phyloP scores from a whole-genome alignment of 2,797 vertebrate genomes.

The Potorous gilbertii region DNA sequence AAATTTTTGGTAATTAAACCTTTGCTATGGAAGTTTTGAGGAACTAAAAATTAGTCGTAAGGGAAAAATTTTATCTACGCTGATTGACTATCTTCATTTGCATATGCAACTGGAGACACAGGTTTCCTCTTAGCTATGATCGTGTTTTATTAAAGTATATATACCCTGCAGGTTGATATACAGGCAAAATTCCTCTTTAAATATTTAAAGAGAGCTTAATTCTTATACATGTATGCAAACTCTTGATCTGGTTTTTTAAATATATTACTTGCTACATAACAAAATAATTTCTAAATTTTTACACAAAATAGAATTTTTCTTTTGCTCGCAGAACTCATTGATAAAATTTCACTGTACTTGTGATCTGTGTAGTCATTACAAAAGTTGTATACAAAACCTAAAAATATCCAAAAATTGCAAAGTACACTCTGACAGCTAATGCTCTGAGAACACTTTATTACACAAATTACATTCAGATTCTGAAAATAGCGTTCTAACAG shows the following conservation, averaged over 20 bases:
- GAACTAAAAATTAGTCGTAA: conserved; percentile 34
- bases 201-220: conserved; percentile 61
- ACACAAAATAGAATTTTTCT: conserved; percentile 71
- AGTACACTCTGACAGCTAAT: conserved; percentile 85
- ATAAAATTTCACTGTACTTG: conserved; percentile 57
- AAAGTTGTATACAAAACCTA: conserved; percentile 66
- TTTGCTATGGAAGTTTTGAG: background rate
- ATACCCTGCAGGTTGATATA: conserved; percentile 60
- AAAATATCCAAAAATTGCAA: conserved; percentile 80
- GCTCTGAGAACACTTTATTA: conserved; percentile 99
- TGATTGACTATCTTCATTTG: conserved; percentile 49
- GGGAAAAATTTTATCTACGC: conserved; percentile 12
- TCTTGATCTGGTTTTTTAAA: conserved; percentile 41
- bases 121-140: conserved; percentile 75
- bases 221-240: conserved; percentile 69
- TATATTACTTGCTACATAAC: conserved; percentile 55
- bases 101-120: conserved; percentile 76
- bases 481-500: conserved; percentile 99
- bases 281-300: conserved; percentile 76
- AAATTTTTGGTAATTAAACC: background rate
- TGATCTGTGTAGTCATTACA: conserved; percentile 68
- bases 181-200: conserved; percentile 70
- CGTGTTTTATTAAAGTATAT: conserved; percentile 78
- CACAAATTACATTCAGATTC: conserved; percentile 99
- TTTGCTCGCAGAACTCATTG: conserved; percentile 61